Evolutionary conservation across 2,888 invertebrate genomes (phyloP), one percentile per base, ranked within the genome.

Genomic region (Leptogaster cylindrica): DNA sequence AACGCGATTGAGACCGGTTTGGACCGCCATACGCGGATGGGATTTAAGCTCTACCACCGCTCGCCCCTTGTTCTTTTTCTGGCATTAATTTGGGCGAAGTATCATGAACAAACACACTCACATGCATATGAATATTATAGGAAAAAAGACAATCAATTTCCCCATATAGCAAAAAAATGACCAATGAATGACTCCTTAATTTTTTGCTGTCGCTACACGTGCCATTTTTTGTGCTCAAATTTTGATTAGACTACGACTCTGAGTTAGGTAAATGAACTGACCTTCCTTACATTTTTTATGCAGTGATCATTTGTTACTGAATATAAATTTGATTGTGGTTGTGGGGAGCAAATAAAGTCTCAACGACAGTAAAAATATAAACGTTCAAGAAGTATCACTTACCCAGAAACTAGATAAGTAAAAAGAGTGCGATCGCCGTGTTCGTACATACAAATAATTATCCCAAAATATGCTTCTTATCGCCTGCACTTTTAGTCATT

Each of bases 201-300:
- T 36, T 55, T 55, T 55, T 55, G 39, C 31, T n/a, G 61, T 18
- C 12, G 12, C 14, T 61, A 61, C 61, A 61, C 61, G 61, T 61
- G 61, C 61, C 61, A 28, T 41, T 61, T 61, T 61, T 61, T 61
- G 23, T 58, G 10, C 14, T 27, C 31, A 25, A 23, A 23, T 61
- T 61, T 41, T 28, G 27, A 14, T 20, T n/a, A 4, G 23, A 14
- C 12, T 10, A 14, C 48, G 25, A 12, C 28, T 25, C 10, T 25
- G 50, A 10, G 25, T 12, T 58, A 10, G 58, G 41, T 41, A 41
- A 41, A 61, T 18, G 61, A 61, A 61, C 61, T 61, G 61, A 61
- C 61, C 61, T 61, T 61, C 61, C 61, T 14, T 61, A 61, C 61
- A 12, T 44, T 25, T 44, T 61, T 61, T 61, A 12, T 58, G 23